Evolutionary conservation across 1,140 invertebrate species (phyloP).

Genomic region (Neomicropteryx cornuta): DNA sequence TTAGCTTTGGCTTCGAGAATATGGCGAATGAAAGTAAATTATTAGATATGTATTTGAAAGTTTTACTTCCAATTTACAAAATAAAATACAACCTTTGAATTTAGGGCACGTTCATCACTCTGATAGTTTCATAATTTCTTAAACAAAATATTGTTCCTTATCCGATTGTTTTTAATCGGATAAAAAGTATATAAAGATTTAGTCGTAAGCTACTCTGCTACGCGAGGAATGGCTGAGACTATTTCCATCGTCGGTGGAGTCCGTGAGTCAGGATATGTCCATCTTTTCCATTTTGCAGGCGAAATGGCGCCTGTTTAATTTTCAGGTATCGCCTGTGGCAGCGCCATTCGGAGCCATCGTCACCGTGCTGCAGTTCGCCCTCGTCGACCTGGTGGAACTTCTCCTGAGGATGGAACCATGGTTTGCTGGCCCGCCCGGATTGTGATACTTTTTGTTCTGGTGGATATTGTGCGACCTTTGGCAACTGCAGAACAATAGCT

Average conservation of each 20-base stretch:
- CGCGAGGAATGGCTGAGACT: background rate
- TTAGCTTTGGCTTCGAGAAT: too few relatives aligned
- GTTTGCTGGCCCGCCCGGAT: conserved; percentile 22
- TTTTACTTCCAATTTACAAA: too few relatives aligned
- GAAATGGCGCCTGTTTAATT: conserved; percentile 27
- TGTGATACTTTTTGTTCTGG: conserved; percentile 31
- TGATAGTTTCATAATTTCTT: too few relatives aligned
- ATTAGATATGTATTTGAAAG: too few relatives aligned
- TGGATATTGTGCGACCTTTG: conserved; percentile 28
- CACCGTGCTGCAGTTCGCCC: conserved; percentile 38
- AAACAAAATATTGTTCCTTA: too few relatives aligned
- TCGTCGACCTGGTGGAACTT: conserved; percentile 37
- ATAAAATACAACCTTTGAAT: too few relatives aligned
- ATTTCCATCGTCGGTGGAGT: conserved; percentile 29
- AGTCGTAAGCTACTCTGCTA: background rate
- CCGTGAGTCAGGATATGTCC: conserved; percentile 38
- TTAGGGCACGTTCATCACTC: too few relatives aligned
- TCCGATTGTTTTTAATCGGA: too few relatives aligned
- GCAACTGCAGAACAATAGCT: conserved; percentile 47
- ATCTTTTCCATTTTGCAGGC: conserved; percentile 28
- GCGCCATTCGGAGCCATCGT: conserved; percentile 32
- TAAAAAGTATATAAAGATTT: too few relatives aligned
- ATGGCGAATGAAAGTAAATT: too few relatives aligned
- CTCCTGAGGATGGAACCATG: conserved; percentile 24
- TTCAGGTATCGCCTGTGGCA: conserved; percentile 39